Percentiles rank a stretch among this genome's conserved stretches.
Evolutionary conservation across 2,797 vertebrate species (phyloP).

Genomic region (Hippocampus kuda): DNA sequence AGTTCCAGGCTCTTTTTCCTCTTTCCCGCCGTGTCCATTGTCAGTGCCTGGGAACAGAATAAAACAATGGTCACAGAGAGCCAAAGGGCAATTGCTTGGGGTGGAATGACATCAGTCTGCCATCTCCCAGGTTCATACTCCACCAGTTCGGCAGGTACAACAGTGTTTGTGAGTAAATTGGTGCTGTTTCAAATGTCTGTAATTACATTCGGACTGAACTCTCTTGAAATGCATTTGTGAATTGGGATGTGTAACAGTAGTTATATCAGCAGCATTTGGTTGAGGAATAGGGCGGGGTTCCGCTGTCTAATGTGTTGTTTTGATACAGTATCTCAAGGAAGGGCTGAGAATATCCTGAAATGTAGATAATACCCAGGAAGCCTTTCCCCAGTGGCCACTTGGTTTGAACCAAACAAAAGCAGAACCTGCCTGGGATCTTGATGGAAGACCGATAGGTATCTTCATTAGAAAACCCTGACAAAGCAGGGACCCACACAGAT

Average conservation of each 20-base stretch:
- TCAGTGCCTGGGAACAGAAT: slow-evolving; percentile 64
- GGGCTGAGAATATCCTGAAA: slow-evolving; percentile 60
- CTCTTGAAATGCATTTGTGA: slow-evolving; percentile 32
- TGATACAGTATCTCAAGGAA: slow-evolving; percentile 63
- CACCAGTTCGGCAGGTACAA: slow-evolving; percentile 29
- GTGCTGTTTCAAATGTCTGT: slow-evolving; percentile 15
- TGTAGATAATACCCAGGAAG: slow-evolving; percentile 65
- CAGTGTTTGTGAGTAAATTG: slow-evolving; percentile 13
- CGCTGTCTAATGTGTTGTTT: slow-evolving; percentile 52
- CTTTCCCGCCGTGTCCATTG: slow-evolving; percentile 48
- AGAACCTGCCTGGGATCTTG: slow-evolving; percentile 54
- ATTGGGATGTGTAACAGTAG: slow-evolving; percentile 29
- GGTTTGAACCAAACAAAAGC: slow-evolving; percentile 54
- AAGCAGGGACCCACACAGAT: slow-evolving; percentile 41
- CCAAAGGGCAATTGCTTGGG: slow-evolving; percentile 52
- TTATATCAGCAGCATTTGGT: slow-evolving; percentile 29
- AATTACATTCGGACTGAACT: neutral
- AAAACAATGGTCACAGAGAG: slow-evolving; percentile 63
- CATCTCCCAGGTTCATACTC: slow-evolving; percentile 49
- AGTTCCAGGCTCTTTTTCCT: slow-evolving; percentile 30
- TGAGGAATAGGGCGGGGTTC: slow-evolving; percentile 42
- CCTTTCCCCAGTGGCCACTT: slow-evolving; percentile 38
- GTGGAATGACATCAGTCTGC: slow-evolving; percentile 45
- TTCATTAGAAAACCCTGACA: slow-evolving; percentile 52
- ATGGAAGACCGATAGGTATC: slow-evolving; percentile 64